Evolutionary conservation across 1,140 invertebrate genomes (phyloP), one percentile per base, ranked within the genome.

Genomic region (Ganaspis sp.): DNA sequence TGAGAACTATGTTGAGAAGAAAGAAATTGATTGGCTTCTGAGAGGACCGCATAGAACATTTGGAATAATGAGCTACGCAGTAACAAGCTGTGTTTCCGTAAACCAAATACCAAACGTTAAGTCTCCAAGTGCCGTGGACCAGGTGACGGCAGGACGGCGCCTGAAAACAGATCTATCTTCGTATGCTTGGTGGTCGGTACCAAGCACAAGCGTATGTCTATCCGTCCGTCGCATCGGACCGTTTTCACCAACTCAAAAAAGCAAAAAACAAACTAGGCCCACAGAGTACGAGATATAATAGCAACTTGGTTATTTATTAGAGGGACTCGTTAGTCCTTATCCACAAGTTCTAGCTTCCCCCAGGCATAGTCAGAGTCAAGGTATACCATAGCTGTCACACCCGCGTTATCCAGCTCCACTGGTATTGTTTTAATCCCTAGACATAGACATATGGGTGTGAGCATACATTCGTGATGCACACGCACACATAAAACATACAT

Each of bases 131-230:
- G 83, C 83, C 81, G 73, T 85, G 82, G 84, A 86, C 85, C 87
- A 90, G 89, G 89, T 90, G 89, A 90, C 88, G 85, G 85, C 15
- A 17, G 15, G 45, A 15, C 86, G 88, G 89, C 89, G 90, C 89
- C 88, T 89, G 74, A 79, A 78, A 87, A 71, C 83, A 87, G 88
- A 91, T 91, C 86, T 84, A 91, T 91, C 89, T 91, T 90, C 81
- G 79, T 77, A 49, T n/a, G n/a, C n/a, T n/a, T n/a, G n/a, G 29
- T 6, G 75, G 19, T 70, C 38, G 72, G 58, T 75, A 73, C 77
- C 78, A 71, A 79, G 34, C 42, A 54, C 45, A 21, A 77, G 84
- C 74, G 80, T 81, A 77, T 78, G 38, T 49, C 38, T 19, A 9
- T 34, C 71, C 71, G n/a, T 72, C 71, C 71, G 29, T 53, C 42